Evolutionary conservation across 2,113 vertebrate genomes (phyloP), one percentile per base, ranked within the genome.

Genomic region (Suncus etruscus): DNA sequence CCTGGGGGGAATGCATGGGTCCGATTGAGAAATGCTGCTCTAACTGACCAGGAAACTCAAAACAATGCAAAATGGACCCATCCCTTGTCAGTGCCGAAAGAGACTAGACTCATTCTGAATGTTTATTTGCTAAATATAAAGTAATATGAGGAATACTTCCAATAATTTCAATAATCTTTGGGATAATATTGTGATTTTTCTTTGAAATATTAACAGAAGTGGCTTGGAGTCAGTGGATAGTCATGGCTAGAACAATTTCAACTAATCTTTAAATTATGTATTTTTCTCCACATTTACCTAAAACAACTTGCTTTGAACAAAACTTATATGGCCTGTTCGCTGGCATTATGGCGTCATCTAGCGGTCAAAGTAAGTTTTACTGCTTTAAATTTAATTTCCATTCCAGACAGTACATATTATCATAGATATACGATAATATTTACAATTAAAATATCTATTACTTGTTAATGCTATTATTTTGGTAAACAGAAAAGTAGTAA

Each of bases 331-430:
- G 66, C 20, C 6, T 22, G 47, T 87, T 77, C 16, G 66, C 76
- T 90, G 74, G 89, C 73, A 65, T 77, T 69, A 72, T 66, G 70
- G 92, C 92, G 11, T 91, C 92, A 88, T 61, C 96, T 66, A 95
- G 86, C 92, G 96, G 90, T 61, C 51, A 86, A 73, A 69, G 3
- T 3, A 75, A 80, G 11, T 16, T 3, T 31, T 48, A 54, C 29
- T 0, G 6, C 20, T 65, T 68, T 90, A 8, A 20, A 22, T 70
- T 65, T 31, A 31, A 24, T 79, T 89, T 84, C 8, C 2, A 32
- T 70, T 75, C 18, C 66, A 79, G 27, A 3, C 20, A 47, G 39
- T 27, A 83, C 86, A 77, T 61, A 18, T 82, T 47, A 69, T 8
- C 1, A 70, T 91, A 32, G 18, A 61, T 20, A 61, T 20, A 61